Percentiles rank a stretch among this genome's conserved stretches.
Conservation (phyloP, 1,140 invertebrate genomes). For the Bombus terrestris region DNA sequence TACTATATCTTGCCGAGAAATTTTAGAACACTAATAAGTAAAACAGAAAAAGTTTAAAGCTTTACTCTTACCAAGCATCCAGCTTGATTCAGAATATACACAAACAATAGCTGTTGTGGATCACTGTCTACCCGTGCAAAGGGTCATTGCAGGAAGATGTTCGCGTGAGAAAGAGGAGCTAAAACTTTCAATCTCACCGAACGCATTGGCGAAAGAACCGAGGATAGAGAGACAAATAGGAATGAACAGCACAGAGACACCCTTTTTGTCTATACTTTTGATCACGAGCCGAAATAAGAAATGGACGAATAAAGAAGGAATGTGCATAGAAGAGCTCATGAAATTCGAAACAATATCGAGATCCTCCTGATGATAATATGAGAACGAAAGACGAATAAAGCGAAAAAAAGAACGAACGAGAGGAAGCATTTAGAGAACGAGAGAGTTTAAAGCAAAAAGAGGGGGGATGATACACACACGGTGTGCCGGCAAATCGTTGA, state of each 20-base stretch:
- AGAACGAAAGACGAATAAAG: not conserved
- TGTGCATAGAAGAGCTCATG: not conserved
- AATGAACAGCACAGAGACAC: not conserved
- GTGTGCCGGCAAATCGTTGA: constrained; percentile 62
- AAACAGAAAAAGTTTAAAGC: not conserved
- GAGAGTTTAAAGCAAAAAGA: constrained; percentile 79
- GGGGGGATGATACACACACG: constrained; percentile 72
- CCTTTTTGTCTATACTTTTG: not conserved
- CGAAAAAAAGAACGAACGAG: not conserved
- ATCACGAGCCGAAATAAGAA: not conserved
- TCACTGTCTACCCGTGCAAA: not conserved
- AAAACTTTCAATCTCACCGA: not conserved
- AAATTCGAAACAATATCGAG: not conserved
- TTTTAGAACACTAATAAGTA: not conserved
- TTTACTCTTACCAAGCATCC: not conserved
- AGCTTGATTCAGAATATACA: not conserved
- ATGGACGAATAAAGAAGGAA: too few relatives aligned
- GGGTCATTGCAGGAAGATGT: not conserved
- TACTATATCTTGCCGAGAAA: not conserved
- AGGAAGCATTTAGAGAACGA: not conserved
- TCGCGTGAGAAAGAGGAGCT: not conserved
- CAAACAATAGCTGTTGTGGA: not conserved
- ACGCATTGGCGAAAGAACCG: not conserved
- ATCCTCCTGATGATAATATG: not conserved
- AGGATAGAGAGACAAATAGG: not conserved